Percentiles rank a stretch among this genome's conserved stretches.
Evolutionary conservation across 1,140 invertebrate genomes (phyloP).

Genomic region (Scaptomyza montana): DNA sequence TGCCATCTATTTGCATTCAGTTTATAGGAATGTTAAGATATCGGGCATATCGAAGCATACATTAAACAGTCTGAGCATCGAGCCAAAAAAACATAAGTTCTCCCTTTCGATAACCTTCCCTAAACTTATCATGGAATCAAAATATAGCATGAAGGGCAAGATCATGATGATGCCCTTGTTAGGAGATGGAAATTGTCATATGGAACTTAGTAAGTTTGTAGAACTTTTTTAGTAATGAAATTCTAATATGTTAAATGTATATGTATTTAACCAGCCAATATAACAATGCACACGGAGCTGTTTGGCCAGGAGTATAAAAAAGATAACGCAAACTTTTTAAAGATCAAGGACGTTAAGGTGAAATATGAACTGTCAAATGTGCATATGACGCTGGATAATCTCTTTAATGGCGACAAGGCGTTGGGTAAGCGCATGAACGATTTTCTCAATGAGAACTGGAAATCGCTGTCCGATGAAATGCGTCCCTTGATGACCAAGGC

Average conservation of each 20-base stretch:
- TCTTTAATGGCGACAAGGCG: conserved; percentile 88
- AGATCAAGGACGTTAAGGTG: conserved; percentile 86
- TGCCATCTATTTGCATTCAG: conserved; percentile 73
- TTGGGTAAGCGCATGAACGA: conserved; percentile 87
- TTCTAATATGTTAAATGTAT: neutral
- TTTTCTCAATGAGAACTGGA: conserved; percentile 87
- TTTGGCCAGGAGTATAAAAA: conserved; percentile 85
- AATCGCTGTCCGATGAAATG: conserved; percentile 85
- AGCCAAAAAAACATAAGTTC: conserved; percentile 85
- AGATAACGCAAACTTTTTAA: conserved; percentile 84
- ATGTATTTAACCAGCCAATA: conserved; percentile 85
- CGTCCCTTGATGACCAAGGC: conserved; percentile 86
- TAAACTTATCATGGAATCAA: conserved; percentile 84
- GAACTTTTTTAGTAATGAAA: neutral
- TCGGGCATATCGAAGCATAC: conserved; percentile 70
- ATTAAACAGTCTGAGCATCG: conserved; percentile 83
- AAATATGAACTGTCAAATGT: conserved; percentile 87
- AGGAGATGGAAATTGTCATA: conserved; percentile 85
- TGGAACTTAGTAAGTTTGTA: conserved; percentile 85
- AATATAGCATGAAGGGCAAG: conserved; percentile 86
- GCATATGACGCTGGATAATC: conserved; percentile 87
- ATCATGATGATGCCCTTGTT: conserved; percentile 87
- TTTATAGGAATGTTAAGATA: conserved; percentile 70
- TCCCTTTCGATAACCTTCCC: conserved; percentile 85
- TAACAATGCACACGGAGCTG: conserved; percentile 86